phyloP scores from a whole-genome alignment of 2,888 invertebrate genomes.

The Galerucella nymphaeae region DNA sequence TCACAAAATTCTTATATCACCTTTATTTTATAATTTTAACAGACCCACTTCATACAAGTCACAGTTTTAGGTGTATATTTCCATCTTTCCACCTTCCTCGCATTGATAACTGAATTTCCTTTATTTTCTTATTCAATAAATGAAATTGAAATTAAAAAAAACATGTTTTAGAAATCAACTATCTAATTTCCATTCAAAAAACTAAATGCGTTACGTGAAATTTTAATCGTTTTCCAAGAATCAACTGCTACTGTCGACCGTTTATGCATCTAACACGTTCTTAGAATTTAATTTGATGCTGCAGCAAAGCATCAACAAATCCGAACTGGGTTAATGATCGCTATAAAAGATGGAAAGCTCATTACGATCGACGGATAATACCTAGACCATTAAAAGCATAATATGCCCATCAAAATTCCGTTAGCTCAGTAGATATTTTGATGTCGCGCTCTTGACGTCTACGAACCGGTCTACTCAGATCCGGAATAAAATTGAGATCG shows the following conservation, averaged over 20 bases:
- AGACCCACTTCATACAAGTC: no score
- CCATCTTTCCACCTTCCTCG: no score
- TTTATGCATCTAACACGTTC: background rate
- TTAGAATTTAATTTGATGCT: background rate
- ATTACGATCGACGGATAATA: slow-evolving; percentile 29
- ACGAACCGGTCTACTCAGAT: slow-evolving; percentile 9
- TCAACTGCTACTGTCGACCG: background rate
- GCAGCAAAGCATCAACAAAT: background rate
- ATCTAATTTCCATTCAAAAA: no score
- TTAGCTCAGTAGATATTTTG: slow-evolving; percentile 20
- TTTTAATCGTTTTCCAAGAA: background rate
- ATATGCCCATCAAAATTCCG: slow-evolving; percentile 30
- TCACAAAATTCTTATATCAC: no score
- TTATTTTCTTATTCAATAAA: no score
- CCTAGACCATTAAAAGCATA: slow-evolving; percentile 28
- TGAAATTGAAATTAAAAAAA: no score
- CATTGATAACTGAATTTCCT: no score
- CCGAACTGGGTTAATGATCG: slow-evolving; percentile 31
- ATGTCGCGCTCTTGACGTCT: slow-evolving; percentile 7
- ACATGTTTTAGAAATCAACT: no score
- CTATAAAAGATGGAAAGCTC: slow-evolving; percentile 31
- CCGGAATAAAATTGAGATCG: slow-evolving; percentile 16
- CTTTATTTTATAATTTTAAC: no score
- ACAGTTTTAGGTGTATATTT: no score
- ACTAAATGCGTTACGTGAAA: no score